Evolutionary conservation across 2,888 invertebrate genomes (phyloP).

Genomic region (Drosophila atripex): DNA sequence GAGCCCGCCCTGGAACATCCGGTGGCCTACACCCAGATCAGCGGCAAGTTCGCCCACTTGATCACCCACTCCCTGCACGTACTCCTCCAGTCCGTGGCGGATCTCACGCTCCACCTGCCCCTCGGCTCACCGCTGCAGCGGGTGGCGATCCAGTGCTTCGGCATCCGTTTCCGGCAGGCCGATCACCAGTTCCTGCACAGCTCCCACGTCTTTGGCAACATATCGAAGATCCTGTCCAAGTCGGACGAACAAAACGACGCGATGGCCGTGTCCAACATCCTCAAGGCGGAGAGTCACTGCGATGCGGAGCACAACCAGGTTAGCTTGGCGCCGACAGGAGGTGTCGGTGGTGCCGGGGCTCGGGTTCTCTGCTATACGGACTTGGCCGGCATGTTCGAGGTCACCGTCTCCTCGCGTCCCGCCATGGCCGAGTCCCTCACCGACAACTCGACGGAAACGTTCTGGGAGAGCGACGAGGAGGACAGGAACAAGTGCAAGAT

Average conservation of each 20-base stretch:
- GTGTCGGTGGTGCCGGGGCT: constrained; percentile 57
- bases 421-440: constrained; percentile 97
- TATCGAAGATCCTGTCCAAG: constrained; percentile 96
- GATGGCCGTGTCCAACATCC: constrained; percentile 80
- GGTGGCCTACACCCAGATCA: constrained; percentile 90
- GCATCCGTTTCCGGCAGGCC: constrained; percentile 92
- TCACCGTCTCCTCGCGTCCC: constrained; percentile 94
- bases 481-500: constrained; percentile 96
- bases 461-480: constrained; percentile 99
- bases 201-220: constrained; percentile 97
- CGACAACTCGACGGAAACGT: constrained; percentile 98
- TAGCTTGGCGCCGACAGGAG: constrained; percentile 4
- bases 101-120: constrained; percentile 94
- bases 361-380: constrained; percentile 81
- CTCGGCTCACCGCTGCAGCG: constrained; percentile 94
- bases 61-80: constrained; percentile 92
- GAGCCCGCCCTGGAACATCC: constrained; percentile 88
- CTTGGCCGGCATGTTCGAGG: constrained; percentile 83
- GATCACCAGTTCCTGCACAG: constrained; percentile 95
- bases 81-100: constrained; percentile 94
- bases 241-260: constrained; percentile 91
- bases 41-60: constrained; percentile 88
- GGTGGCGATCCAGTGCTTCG: constrained; percentile 97
- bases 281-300: constrained; percentile 67
- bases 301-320: constrained; percentile 77